Evolutionary conservation across 2,888 invertebrate species (phyloP).

Genomic region (Sinotaia quadrata): DNA sequence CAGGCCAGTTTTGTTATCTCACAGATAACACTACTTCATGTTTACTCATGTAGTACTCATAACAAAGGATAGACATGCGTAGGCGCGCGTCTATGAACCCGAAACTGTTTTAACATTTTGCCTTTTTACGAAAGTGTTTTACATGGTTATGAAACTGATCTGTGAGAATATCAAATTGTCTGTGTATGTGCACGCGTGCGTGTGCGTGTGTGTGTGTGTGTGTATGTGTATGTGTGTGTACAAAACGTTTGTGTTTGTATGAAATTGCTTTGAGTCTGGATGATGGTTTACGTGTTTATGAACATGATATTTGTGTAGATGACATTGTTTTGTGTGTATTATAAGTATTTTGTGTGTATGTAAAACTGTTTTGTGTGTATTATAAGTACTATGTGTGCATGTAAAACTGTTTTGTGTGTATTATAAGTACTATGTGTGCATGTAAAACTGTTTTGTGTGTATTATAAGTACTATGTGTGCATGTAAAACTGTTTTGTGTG

Average conservation of each 20-base stretch:
- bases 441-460: too few relatives aligned
- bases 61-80: too few relatives aligned
- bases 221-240: constrained; percentile 1
- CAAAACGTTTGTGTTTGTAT: too few relatives aligned
- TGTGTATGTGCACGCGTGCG: neutral
- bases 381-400: too few relatives aligned
- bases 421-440: too few relatives aligned
- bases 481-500: too few relatives aligned
- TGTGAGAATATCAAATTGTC: neutral
- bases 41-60: too few relatives aligned
- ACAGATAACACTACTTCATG: too few relatives aligned
- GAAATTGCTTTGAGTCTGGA: too few relatives aligned
- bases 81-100: neutral
- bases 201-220: neutral
- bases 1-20: too few relatives aligned
- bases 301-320: neutral
- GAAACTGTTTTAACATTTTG: neutral
- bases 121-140: neutral
- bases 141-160: neutral
- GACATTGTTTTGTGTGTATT: neutral
- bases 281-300: neutral
- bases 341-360: constrained; percentile 4
- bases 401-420: too few relatives aligned
- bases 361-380: neutral
- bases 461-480: too few relatives aligned